phyloP scores from a whole-genome alignment of 1,140 invertebrate species.

The Drepana arcuata region DNA sequence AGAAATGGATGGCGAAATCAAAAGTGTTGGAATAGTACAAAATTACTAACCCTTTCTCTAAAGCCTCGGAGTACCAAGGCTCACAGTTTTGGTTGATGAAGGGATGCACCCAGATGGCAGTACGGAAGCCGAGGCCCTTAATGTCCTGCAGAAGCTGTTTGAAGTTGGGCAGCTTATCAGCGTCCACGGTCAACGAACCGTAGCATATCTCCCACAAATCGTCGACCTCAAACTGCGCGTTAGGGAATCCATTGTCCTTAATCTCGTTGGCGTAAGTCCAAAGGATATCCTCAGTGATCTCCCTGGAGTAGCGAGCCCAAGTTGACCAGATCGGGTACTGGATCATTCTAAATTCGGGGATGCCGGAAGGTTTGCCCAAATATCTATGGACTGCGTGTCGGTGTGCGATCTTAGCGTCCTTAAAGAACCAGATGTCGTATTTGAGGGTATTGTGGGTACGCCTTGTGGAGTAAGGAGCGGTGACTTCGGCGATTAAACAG shows the following conservation, averaged over 20 bases:
- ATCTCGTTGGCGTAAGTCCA: slow-evolving; percentile 83
- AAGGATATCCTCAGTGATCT: slow-evolving; percentile 79
- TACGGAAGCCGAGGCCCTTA: slow-evolving; percentile 78
- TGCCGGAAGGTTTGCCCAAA: slow-evolving; percentile 76
- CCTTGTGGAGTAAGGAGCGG: slow-evolving; percentile 68
- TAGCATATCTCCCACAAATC: slow-evolving; percentile 94
- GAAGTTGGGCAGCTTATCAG: slow-evolving; percentile 81
- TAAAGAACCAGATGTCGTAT: slow-evolving; percentile 77
- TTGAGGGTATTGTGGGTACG: slow-evolving; percentile 64
- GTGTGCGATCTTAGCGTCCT: slow-evolving; percentile 77
- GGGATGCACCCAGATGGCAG: slow-evolving; percentile 91
- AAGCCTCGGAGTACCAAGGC: slow-evolving; percentile 73
- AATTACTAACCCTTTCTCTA: slow-evolving; percentile 63
- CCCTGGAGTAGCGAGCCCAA: slow-evolving; percentile 84
- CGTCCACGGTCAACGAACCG: slow-evolving; percentile 84
- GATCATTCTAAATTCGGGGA: slow-evolving; percentile 84
- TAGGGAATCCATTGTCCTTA: slow-evolving; percentile 77
- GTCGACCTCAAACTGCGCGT: slow-evolving; percentile 91
- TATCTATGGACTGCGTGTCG: slow-evolving; percentile 75
- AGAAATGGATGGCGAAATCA: too few species aligned
- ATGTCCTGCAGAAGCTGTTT: slow-evolving; percentile 73
- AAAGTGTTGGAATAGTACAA: too few species aligned
- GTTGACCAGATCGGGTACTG: slow-evolving; percentile 92
- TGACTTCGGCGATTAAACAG: slow-evolving; percentile 75
- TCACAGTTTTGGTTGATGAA: slow-evolving; percentile 87